These are phyloP conservation scores for Salvator merianae DNA, from an alignment of 2,113 vertebrate genomes.

Conservation along the genomic window DNA sequence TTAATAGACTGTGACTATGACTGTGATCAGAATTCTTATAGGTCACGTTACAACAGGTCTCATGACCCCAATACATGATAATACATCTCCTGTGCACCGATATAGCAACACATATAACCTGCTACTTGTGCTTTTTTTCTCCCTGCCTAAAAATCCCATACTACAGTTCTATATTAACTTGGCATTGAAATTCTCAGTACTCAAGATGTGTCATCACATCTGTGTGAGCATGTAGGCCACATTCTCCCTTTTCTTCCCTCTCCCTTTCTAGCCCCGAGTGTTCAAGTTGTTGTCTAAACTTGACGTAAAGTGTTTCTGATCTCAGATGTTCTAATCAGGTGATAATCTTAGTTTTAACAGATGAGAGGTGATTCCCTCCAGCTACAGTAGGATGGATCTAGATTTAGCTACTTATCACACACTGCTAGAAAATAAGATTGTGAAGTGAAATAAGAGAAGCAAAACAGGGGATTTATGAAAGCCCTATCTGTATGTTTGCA, in stretches of 20 bases:
- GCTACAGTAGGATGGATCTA: slow-evolving; percentile 22
- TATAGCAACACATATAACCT: too few species aligned
- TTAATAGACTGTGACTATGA: too few species aligned
- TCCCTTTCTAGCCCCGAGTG: accelerated
- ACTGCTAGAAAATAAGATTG: slow-evolving; percentile 23
- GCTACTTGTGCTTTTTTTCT: too few species aligned
- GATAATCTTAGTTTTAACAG: slow-evolving; percentile 40
- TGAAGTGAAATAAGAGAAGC: slow-evolving; percentile 28
- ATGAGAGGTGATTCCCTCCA: slow-evolving; percentile 14
- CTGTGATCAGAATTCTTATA: too few species aligned
- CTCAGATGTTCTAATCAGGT: slow-evolving; percentile 37
- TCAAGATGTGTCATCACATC: not conserved
- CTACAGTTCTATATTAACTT: not conserved
- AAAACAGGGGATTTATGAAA: slow-evolving; percentile 19
- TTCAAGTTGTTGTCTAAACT: not conserved
- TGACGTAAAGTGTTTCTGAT: slow-evolving; percentile 23
- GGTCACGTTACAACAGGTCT: too few species aligned
- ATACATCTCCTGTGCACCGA: too few species aligned
- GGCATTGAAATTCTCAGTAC: not conserved
- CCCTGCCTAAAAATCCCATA: not conserved
- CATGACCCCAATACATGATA: too few species aligned
- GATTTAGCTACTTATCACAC: slow-evolving; percentile 3
- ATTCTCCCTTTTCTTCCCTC: not conserved
- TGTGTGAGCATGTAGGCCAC: not conserved
- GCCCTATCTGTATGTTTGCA: slow-evolving; percentile 26